Percentiles rank a stretch among this genome's conserved stretches.
Evolutionary conservation across 35 echinoderm and acorn worm genomes (phyloP).

Genomic region (Hemicentrotus pulcherrimus): DNA sequence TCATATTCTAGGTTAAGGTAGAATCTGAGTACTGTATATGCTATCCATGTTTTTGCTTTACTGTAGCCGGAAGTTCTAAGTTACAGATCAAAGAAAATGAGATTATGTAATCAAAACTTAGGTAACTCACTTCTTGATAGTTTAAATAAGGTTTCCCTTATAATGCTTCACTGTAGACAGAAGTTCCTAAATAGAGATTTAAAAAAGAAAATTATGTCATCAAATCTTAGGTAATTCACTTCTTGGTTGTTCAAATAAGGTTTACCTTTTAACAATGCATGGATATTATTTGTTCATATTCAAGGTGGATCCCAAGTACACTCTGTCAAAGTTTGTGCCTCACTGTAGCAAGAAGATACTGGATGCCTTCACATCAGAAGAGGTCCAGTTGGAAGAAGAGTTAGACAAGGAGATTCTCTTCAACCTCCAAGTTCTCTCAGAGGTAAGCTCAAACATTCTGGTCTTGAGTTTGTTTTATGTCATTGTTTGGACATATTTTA

Average conservation of each 20-base stretch:
- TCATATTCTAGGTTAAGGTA: constrained; percentile 53
- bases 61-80: constrained; percentile 65
- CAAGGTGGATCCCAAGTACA: constrained; percentile 67
- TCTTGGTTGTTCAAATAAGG: too few relatives aligned
- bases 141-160: not conserved
- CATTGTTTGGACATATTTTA: too few relatives aligned
- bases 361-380: constrained; percentile 60
- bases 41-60: constrained; percentile 80
- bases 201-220: too few relatives aligned
- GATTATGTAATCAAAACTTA: too few relatives aligned
- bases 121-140: not conserved
- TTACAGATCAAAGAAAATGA: not conserved
- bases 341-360: constrained; percentile 78
- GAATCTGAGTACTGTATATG: constrained; percentile 56
- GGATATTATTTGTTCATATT: not conserved
- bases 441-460: constrained; percentile 49
- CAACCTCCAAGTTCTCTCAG: constrained; percentile 86
- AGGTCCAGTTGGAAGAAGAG: constrained; percentile 82
- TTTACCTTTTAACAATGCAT: not conserved
- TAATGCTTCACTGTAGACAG: too few relatives aligned
- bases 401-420: constrained; percentile 88
- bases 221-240: too few relatives aligned
- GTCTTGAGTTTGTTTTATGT: too few relatives aligned
- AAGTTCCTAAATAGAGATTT: too few relatives aligned
- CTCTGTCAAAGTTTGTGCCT: constrained; percentile 83